These are phyloP conservation scores for Hemithea aestivaria DNA, from an alignment of 2,888 invertebrate species.

Conservation along the genomic window DNA sequence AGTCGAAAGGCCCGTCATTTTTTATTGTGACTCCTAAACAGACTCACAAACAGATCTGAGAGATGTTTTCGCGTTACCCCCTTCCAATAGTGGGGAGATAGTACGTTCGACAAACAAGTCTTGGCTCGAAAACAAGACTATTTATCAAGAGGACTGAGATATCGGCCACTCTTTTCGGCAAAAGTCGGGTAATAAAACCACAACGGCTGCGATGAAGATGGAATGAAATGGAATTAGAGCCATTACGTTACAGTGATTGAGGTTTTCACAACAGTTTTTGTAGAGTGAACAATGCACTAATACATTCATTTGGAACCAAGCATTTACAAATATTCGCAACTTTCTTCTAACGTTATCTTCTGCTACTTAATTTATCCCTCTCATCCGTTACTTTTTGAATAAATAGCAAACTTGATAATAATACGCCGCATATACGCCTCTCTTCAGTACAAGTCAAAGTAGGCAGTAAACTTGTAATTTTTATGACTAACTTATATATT, in stretches of 20 bases:
- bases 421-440: no score
- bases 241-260: conserved; percentile 2
- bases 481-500: no score
- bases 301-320: no score
- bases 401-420: no score
- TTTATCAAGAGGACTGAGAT: conserved; percentile 71
- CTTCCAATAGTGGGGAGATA: conserved; percentile 27
- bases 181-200: conserved; percentile 60
- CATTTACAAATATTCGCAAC: no score
- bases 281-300: no score
- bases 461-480: no score
- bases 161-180: conserved; percentile 45
- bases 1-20: neutral
- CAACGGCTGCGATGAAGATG: conserved; percentile 28
- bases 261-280: conserved; percentile 1
- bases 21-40: conserved; percentile 26
- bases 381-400: no score
- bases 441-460: no score
- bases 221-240: conserved; percentile 21
- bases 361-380: no score
- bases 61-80: conserved; percentile 43
- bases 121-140: conserved; percentile 73
- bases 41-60: conserved; percentile 49
- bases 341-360: no score
- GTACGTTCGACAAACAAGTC: conserved; percentile 58